Conservation (phyloP, 1,140 invertebrate species). For the Brachionus rotundiformis region DNA sequence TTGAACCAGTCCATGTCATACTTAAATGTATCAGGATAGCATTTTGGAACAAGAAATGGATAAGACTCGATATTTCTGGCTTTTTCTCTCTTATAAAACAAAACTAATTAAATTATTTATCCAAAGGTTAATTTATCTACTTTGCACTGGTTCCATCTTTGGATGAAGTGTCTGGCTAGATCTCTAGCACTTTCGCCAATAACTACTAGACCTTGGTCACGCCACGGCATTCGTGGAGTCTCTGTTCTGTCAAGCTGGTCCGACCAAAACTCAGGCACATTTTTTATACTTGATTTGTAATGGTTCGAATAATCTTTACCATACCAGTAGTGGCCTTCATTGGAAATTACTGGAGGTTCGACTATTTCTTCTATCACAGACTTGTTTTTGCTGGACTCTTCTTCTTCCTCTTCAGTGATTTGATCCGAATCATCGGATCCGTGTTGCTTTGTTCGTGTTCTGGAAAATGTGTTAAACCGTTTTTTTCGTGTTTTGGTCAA, state of each 20-base stretch:
- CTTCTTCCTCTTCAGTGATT: not conserved
- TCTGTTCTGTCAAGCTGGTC: conserved; percentile 70
- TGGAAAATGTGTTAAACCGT: not conserved
- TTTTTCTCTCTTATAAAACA: conserved; percentile 18
- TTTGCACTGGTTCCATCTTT: conserved; percentile 83
- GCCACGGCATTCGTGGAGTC: conserved; percentile 96
- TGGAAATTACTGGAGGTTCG: not conserved
- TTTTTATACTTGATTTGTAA: conserved; percentile 90
- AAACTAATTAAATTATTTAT: not conserved
- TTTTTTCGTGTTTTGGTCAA: not conserved
- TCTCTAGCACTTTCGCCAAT: conserved; percentile 82
- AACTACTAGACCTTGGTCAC: conserved; percentile 83
- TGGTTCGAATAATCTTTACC: conserved; percentile 98
- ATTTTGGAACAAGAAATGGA: conserved; percentile 76
- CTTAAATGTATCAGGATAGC: conserved; percentile 55
- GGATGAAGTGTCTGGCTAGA: conserved; percentile 91
- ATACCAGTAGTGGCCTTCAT: conserved; percentile 71
- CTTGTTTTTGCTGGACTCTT: not conserved
- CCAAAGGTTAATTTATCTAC: not conserved
- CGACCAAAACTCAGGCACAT: conserved; percentile 76
- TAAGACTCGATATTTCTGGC: conserved; percentile 16
- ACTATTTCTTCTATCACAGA: not conserved
- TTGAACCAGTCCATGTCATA: not conserved
- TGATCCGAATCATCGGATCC: not conserved
- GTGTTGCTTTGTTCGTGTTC: not conserved